Base-by-base conservation (phyloP, 2,113 vertebrate genomes). In the Pogonocichla stellata region DNA sequence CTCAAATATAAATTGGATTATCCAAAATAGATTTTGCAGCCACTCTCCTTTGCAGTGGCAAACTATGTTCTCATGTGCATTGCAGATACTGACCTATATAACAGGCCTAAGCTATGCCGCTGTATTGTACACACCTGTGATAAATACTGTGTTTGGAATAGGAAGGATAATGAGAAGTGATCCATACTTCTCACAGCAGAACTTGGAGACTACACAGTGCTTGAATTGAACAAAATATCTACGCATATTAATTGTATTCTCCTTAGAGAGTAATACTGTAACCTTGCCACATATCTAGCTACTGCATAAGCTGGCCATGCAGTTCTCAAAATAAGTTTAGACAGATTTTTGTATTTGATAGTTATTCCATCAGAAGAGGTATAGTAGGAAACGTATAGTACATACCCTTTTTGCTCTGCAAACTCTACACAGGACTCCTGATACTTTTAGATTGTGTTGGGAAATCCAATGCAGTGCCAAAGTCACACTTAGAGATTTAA, bases 21-120 rank as follows among this genome's bases (percentile, higher is more conserved):
- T 97, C 82, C 86, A 97, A 97, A 97, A 97, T 97, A 97, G 92
- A 96, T 81, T 96, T 93, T 96, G 85, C 91, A 94, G 88, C 94
- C 93, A 95, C 91, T 93, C 62, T 85, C 50, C 57, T 92, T 82
- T 85, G 89, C 87, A 92, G 96, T 94, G 93, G 93, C 92, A 86
- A 96, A 80, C 80, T 91, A 86, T 82, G 60, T 95, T 93, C 83
- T 81, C 2, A 5, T 95, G 86, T 95, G 91, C 91, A 93, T 94
- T 95, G 94, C 92, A 94, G 96, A 94, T 72, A 86, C 56, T 89
- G 92, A 97, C 95, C 96, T 96, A 83, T 96, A 96, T 82, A 96
- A 97, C 96, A 97, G 96, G 94, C 93, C 95, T 95, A 96, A 97
- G 95, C 96, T 96, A 94, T 82, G 92, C 87, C 2, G 24, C 93